Conservation (phyloP, 2,113 vertebrate genomes). For the Nanger granti region DNA sequence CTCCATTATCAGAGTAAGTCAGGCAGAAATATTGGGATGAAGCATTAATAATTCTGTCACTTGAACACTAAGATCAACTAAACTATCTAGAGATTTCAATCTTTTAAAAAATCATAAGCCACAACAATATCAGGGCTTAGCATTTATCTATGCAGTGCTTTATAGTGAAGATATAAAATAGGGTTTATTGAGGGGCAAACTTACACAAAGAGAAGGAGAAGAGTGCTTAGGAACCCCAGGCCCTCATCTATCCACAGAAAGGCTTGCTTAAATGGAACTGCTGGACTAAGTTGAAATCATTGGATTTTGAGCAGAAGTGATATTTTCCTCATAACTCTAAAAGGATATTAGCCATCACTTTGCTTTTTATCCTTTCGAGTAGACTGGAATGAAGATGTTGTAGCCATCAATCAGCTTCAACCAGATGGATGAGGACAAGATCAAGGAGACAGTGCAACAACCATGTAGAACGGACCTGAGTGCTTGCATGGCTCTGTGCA, state of each 20-base stretch:
- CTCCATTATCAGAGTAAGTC: background rate
- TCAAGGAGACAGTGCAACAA: background rate
- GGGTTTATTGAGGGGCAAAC: background rate
- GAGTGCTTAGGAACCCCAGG: background rate
- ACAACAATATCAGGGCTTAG: background rate
- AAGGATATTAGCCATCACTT: background rate
- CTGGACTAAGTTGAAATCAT: background rate
- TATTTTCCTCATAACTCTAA: background rate
- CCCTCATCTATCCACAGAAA: background rate
- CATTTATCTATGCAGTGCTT: background rate
- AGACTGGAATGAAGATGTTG: background rate
- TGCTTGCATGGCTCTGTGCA: too few species aligned
- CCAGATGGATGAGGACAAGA: background rate
- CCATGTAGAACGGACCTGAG: background rate
- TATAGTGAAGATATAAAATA: background rate
- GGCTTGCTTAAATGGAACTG: background rate
- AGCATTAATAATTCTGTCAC: background rate
- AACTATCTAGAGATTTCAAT: background rate
- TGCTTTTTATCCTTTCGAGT: background rate
- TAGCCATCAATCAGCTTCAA: background rate
- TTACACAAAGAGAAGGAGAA: background rate
- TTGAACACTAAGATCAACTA: background rate
- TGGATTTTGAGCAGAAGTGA: background rate
- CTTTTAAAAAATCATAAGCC: background rate
- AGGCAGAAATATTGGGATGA: background rate